These are phyloP conservation scores for Drosophila pseudoananassae DNA, from an alignment of 1,140 invertebrate species.

Conservation along the genomic window DNA sequence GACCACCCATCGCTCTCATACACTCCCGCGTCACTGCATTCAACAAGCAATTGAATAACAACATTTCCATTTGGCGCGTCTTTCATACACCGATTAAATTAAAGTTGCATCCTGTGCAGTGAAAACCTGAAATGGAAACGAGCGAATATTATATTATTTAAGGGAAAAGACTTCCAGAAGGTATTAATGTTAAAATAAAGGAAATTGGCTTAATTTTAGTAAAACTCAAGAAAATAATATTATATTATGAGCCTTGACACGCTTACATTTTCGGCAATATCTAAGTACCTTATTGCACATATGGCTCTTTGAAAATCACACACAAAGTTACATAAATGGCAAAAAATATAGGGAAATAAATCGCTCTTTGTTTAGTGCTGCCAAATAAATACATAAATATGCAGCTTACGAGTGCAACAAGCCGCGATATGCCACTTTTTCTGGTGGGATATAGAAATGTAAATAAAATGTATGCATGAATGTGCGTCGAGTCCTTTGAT, in stretches of 20 bases:
- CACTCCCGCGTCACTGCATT: conserved; percentile 62
- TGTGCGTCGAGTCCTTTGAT: conserved; percentile 19
- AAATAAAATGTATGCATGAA: conserved; percentile 62
- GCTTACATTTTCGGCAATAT: background rate
- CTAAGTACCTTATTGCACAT: conserved; percentile 1
- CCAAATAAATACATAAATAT: conserved; percentile 73
- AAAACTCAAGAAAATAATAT: too few species aligned
- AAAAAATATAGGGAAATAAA: conserved; percentile 53
- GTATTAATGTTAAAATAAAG: too few species aligned
- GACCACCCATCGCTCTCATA: background rate
- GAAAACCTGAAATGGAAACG: background rate
- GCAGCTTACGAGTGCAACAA: conserved; percentile 56
- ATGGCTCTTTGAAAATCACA: conserved; percentile 20
- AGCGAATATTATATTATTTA: conserved; percentile 7
- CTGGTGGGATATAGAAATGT: conserved; percentile 47
- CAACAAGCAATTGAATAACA: conserved; percentile 76
- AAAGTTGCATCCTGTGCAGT: conserved; percentile 54
- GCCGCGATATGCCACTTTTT: conserved; percentile 42
- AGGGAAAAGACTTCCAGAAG: background rate
- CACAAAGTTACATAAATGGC: conserved; percentile 3
- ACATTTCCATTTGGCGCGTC: conserved; percentile 71
- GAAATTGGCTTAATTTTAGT: too few species aligned
- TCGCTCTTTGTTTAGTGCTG: conserved; percentile 54
- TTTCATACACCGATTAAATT: conserved; percentile 72
- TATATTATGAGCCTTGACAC: conserved; percentile 15